phyloP scores from a whole-genome alignment of 1,140 invertebrate species.

The Delia radicum region DNA sequence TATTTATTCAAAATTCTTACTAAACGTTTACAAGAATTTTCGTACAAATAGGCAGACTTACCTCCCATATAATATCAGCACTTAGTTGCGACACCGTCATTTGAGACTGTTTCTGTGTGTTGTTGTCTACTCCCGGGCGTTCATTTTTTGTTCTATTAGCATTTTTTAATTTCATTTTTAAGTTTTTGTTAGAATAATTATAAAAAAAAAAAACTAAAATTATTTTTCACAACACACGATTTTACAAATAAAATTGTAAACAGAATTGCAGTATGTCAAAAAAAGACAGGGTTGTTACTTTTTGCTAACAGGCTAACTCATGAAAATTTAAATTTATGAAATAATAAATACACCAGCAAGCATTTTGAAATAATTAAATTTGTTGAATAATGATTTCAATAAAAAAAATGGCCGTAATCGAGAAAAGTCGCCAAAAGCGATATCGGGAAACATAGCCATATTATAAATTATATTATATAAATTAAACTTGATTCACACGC shows the following conservation, averaged over 20 bases:
- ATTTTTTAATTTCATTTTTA: slow-evolving; percentile 17
- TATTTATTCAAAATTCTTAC: not conserved
- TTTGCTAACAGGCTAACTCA: not conserved
- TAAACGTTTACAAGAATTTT: slow-evolving; percentile 31
- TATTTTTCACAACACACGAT: slow-evolving; percentile 1
- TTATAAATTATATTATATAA: no score
- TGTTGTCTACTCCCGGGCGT: not conserved
- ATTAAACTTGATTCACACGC: no score
- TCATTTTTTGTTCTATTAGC: not conserved
- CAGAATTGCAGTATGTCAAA: not conserved
- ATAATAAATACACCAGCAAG: no score
- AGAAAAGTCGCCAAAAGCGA: no score
- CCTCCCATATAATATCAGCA: slow-evolving; percentile 57
- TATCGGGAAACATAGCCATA: no score
- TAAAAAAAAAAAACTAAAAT: not conserved
- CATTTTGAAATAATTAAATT: no score
- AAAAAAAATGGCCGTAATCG: no score
- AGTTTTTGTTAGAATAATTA: not conserved
- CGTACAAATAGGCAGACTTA: slow-evolving; percentile 29
- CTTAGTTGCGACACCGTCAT: slow-evolving; percentile 74
- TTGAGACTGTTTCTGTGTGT: slow-evolving; percentile 18
- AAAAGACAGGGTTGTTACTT: not conserved
- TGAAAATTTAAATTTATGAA: no score
- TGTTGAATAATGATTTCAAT: no score
- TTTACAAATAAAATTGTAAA: not conserved